Base-by-base conservation (phyloP, 1,140 invertebrate species). In the Camponotus vicinus region DNA sequence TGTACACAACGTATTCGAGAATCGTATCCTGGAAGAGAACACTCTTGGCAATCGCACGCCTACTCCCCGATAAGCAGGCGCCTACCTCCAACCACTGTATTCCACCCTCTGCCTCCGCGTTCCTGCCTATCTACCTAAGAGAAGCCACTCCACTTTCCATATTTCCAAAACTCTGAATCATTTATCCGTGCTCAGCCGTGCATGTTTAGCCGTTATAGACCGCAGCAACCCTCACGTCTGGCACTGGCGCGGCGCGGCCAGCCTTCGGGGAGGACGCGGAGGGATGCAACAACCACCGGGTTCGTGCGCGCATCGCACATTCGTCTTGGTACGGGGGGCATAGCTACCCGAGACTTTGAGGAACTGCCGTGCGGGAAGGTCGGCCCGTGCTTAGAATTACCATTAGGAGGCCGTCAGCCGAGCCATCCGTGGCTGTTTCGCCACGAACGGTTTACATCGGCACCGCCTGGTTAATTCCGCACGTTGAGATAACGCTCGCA, bases 141-240 rank as follows among this genome's bases (percentile, higher is more conserved):
- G 49, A 52, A 82, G 67, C 88, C 85, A 92, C 91, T 92, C 88
- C 91, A 92, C 91, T 93, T 93, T 92, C 88, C 90, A 88, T 90
- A 92, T 92, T 92, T 92, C 89, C 86, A 88, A 92, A 92, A 92
- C 86, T 91, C 91, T 92, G 91, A 92, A 92, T 92, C 91, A 92
- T 92, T 92, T 92, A 92, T 92, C 88, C 91, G 59, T 90, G 91
- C 75, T 90, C 91, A 90, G 85, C 87, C 91, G 88, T 92, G 91
- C 91, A 90, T 86, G 89, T 76, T 85, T 86, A 70, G 76, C 89
- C 64, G 69, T 83, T 75, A 61, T 45, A 73, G 78, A 82, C 52
- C 77, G 77, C 64, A 80, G 76, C 76, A 49, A 86, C 75, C 84
- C 78, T 80, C 63, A 69, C 86, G 86, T 85, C 80, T 80, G 70